Evolutionary conservation across 2,113 vertebrate species (phyloP).

Genomic region (Leucopternis melanops): DNA sequence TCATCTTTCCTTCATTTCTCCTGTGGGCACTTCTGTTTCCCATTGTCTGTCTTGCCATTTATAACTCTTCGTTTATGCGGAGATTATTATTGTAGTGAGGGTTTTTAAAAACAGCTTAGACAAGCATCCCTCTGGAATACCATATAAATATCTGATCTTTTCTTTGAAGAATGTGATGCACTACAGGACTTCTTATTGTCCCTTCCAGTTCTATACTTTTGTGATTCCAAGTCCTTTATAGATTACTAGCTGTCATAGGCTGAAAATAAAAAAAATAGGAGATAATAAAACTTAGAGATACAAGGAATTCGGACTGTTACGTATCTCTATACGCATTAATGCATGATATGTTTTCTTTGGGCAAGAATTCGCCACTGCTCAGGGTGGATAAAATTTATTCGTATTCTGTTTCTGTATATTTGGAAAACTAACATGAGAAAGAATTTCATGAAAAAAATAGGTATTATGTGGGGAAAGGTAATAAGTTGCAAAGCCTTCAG

Average conservation of each 20-base stretch:
- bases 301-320: not conserved
- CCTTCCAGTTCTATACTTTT: not conserved
- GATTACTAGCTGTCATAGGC: not conserved
- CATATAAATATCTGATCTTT: constrained; percentile 10
- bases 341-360: not conserved
- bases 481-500: not conserved
- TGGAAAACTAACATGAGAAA: not conserved
- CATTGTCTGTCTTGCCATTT: not conserved
- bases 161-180: not conserved
- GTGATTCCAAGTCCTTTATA: not conserved
- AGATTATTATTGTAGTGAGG: not conserved
- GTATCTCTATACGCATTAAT: not conserved
- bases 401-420: not conserved
- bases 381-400: not conserved
- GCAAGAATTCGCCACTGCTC: not conserved
- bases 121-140: not conserved
- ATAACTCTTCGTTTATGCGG: not conserved
- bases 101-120: not conserved
- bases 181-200: not conserved
- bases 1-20: not conserved
- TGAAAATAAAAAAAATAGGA: not conserved
- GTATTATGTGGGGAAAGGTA: not conserved
- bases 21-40: not conserved
- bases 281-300: not conserved
- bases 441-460: not conserved